Percentiles rank a stretch among this genome's conserved stretches.
Conservation (phyloP, 2,888 invertebrate genomes). For the Dynastes tityus region DNA sequence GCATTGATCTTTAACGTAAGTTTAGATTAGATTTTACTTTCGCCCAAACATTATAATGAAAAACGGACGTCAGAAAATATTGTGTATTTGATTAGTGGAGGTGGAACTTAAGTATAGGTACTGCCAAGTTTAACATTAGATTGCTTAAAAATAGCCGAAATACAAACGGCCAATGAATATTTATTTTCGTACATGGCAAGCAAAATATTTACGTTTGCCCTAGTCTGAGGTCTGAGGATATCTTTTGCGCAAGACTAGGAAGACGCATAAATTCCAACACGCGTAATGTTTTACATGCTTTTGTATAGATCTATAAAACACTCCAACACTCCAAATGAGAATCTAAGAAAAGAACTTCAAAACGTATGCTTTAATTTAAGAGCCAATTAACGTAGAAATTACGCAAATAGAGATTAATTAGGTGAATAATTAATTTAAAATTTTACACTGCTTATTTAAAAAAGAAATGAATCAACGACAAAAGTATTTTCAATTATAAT, state of each 20-base stretch:
- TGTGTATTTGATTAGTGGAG: background rate
- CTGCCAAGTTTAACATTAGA: constrained; percentile 45
- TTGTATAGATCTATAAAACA: background rate
- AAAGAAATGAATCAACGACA: too few species aligned
- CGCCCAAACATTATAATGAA: too few species aligned
- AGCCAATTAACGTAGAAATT: too few species aligned
- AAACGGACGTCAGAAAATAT: background rate
- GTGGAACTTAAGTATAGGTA: background rate
- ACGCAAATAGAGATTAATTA: too few species aligned
- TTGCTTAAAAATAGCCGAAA: constrained; percentile 15
- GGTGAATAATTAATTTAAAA: too few species aligned
- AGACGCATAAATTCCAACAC: background rate
- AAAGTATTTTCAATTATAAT: too few species aligned
- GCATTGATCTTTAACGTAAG: too few species aligned
- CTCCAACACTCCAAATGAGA: too few species aligned
- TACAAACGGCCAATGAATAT: constrained; percentile 20
- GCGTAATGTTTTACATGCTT: background rate
- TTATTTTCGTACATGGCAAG: constrained; percentile 34
- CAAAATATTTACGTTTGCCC: constrained; percentile 39
- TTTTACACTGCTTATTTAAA: too few species aligned
- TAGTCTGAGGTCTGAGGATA: background rate
- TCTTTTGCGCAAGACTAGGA: background rate
- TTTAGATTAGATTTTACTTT: too few species aligned
- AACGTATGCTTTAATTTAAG: too few species aligned
- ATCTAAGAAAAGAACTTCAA: too few species aligned